Evolutionary conservation across 2,888 invertebrate species (phyloP).

Genomic region (Stenurella melanura): DNA sequence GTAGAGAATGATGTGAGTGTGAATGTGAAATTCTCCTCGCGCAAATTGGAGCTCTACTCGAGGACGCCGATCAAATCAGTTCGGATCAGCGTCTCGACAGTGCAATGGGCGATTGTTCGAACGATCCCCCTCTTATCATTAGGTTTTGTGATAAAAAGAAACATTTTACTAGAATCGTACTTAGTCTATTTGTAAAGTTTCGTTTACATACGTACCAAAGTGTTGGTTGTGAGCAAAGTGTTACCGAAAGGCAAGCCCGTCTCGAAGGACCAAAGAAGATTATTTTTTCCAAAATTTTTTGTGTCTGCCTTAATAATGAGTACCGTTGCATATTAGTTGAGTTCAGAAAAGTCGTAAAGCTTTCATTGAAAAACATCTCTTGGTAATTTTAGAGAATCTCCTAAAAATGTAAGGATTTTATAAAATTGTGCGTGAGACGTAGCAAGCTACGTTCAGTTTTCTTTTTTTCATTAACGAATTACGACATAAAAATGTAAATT

Average conservation of each 20-base stretch:
- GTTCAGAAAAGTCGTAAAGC: too few species aligned
- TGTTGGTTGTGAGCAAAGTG: conserved; percentile 27
- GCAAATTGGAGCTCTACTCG: conserved; percentile 29
- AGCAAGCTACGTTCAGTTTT: too few species aligned
- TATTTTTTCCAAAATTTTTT: background rate
- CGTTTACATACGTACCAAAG: conserved; percentile 34
- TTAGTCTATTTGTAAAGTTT: conserved; percentile 31
- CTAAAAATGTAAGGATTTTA: too few species aligned
- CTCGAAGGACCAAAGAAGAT: background rate
- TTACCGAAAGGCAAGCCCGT: conserved; percentile 13
- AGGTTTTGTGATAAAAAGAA: conserved; percentile 39
- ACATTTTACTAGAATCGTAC: conserved; percentile 34
- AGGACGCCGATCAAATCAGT: background rate
- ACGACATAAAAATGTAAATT: too few species aligned
- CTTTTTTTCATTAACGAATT: too few species aligned
- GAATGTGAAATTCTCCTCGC: conserved; percentile 34
- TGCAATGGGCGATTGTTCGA: conserved; percentile 30
- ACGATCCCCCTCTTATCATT: conserved; percentile 33
- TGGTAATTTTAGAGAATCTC: too few species aligned
- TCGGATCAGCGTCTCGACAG: conserved; percentile 9
- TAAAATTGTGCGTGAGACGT: too few species aligned
- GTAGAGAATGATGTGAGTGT: conserved; percentile 57
- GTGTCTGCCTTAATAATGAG: too few species aligned
- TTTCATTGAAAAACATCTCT: too few species aligned
- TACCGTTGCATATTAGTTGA: too few species aligned